A percentile compares a stretch with the other conserved stretches of the same genome.
These are phyloP conservation scores for Daubentonia madagascariensis DNA, from an alignment of 2,113 vertebrate species.

Conservation along the genomic window DNA sequence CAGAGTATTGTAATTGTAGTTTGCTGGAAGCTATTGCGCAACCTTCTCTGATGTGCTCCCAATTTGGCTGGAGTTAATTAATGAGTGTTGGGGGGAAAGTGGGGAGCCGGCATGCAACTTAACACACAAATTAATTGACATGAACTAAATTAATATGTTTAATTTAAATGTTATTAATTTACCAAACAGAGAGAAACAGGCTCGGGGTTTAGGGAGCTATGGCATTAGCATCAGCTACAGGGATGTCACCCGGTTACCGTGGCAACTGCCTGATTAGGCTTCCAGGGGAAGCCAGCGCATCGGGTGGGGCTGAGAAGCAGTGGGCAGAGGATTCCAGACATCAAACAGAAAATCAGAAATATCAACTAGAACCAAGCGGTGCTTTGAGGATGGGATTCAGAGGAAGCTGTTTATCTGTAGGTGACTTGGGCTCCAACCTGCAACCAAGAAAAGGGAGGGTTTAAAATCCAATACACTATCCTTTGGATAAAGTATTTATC, in stretches of 20 bases:
- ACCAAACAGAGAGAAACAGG: slow-evolving; percentile 72
- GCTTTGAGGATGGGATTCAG: slow-evolving; percentile 41
- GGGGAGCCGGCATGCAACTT: slow-evolving; percentile 60
- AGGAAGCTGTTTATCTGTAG: slow-evolving; percentile 24
- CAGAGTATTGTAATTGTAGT: slow-evolving; percentile 48
- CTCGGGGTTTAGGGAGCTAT: slow-evolving; percentile 63
- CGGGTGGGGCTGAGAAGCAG: slow-evolving; percentile 18
- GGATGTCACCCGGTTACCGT: slow-evolving; percentile 78
- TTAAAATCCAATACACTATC: neutral
- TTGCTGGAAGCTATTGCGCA: slow-evolving; percentile 59
- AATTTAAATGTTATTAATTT: slow-evolving; percentile 83
- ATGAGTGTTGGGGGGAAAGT: slow-evolving; percentile 57
- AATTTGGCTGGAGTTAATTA: slow-evolving; percentile 80
- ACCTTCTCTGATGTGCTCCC: slow-evolving; percentile 52
- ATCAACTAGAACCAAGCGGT: slow-evolving; percentile 40
- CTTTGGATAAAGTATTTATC: neutral
- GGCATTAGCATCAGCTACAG: slow-evolving; percentile 61
- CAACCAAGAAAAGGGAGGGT: neutral
- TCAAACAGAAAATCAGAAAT: slow-evolving; percentile 50
- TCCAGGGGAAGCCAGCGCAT: slow-evolving; percentile 61
- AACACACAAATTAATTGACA: slow-evolving; percentile 82
- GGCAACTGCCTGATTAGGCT: slow-evolving; percentile 81
- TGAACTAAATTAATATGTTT: slow-evolving; percentile 81
- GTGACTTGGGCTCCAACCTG: neutral
- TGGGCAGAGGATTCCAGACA: slow-evolving; percentile 60